A percentile compares a stretch with the other conserved stretches of the same genome.
phyloP scores from a whole-genome alignment of 2,888 invertebrate species.

The Parapristionchus giblindavisi region DNA sequence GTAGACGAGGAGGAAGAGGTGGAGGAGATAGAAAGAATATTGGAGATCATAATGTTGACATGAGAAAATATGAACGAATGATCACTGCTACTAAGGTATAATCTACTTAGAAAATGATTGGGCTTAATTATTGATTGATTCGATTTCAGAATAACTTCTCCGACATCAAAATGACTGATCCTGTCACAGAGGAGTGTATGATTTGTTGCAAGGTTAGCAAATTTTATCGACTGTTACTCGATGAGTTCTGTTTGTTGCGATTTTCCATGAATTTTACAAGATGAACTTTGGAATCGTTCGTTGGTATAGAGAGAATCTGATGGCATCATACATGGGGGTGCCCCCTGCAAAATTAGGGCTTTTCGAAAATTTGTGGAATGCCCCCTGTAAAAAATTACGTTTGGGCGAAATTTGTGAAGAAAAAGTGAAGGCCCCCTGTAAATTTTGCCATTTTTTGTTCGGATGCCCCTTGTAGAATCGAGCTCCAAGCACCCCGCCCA shows the following conservation, averaged over 20 bases:
- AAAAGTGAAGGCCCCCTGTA: no score
- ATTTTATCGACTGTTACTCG: conserved; percentile 44
- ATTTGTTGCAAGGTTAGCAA: conserved; percentile 61
- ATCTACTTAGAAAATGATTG: neutral
- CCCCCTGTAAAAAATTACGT: no score
- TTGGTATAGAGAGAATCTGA: no score
- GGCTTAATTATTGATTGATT: neutral
- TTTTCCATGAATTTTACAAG: no score
- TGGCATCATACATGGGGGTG: no score
- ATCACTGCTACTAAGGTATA: conserved; percentile 50
- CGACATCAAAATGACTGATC: conserved; percentile 47
- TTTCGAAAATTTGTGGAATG: no score
- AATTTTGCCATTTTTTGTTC: no score
- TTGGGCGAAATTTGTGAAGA: no score
- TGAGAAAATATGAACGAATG: conserved; percentile 57
- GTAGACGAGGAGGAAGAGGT: neutral
- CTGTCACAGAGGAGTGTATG: conserved; percentile 56
- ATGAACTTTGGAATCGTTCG: no score
- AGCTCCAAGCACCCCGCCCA: no score
- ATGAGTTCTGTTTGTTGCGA: neutral
- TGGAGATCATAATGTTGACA: conserved; percentile 46
- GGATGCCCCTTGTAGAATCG: no score
- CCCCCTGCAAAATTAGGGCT: no score
- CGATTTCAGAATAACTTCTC: conserved; percentile 53
- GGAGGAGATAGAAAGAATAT: neutral